Base-by-base conservation (phyloP, 2,888 invertebrate species). In the Cheilosia vernalis region DNA sequence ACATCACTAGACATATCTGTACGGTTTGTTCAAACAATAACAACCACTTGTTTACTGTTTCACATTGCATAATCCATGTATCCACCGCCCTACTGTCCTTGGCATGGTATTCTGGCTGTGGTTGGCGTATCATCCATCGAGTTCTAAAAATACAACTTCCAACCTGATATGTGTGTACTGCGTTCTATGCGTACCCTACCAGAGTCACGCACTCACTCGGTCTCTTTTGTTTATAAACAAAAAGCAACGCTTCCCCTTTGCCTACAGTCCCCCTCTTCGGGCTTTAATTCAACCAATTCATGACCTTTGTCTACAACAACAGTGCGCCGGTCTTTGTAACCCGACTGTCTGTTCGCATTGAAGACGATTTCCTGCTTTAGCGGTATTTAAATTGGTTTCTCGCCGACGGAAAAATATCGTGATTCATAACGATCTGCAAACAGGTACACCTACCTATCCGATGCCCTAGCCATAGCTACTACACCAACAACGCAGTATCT, bases 201-300 rank as follows among this genome's bases (percentile, higher is more conserved):
- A 40, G 73, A 79, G 69, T 79, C 83, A 63, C 49, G 42, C 30
- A 66, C 33, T 24, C 63, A 49, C 42, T 51, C 13, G 21, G 56
- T n/a, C 27, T 55, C 78, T 73, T 78, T 84, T 84, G 83, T 84
- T 84, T 79, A 56, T 69, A 79, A 79, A 79, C 83, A 79, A 78
- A 83, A 74, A 67, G 37, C 47, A 61, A 51, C 66, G 42, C 10
- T 15, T 15, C n/a, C 27, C 30, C n/a, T 27, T 27, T 27, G 37
- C 44, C 27, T 37, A 10, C 10, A 7, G 10, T 24, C 21, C 2
- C 15, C 13, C 24, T 24, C 27, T 7, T 6, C 6, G 17, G 15
- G 7, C 2, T 21, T 15, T 30, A 33, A 4, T 17, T n/a, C 15
- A 58, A n/a, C 55, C 33, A 74, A 61, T 40, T 51, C 47, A 77